Evolutionary conservation across 2,797 vertebrate species (phyloP), one percentile per base, ranked within the genome.

Genomic region (Phrynocephalus guinanensis): DNA sequence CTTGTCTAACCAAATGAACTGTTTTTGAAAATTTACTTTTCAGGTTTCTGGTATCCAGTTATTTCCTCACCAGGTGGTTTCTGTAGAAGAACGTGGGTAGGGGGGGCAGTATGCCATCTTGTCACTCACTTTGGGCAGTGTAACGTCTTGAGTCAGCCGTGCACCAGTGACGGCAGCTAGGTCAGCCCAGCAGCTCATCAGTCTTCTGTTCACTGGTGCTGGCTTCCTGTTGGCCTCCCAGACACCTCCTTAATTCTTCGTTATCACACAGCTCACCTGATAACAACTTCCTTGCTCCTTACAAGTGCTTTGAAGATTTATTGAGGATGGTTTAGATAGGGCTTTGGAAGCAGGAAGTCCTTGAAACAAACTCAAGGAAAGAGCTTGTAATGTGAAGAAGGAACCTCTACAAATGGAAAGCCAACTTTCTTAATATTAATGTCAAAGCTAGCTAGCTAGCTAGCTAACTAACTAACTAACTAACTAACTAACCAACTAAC

Each of bases 241-340:
- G 83, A 75, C 83, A 70, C 71, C 56, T 30, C 28, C 87, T 83
- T 81, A 88, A 90, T 44, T 87, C 86, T 92, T 76, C 68, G 6
- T 8, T 82, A 88, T 87, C 82, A 80, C 87, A 38, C 89, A 52
- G 10, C 83, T 88, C 88, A 28, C 0, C n/a, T 15, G 90, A 88
- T 52, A 85, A 93, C 85, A 86, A 89, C 6, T 83, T 83, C 76
- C 44, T 90, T 91, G 76, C 71, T 77, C 48, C 82, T 84, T 16
- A 70, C n/a, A 87, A 86, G 3, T 28, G 24, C 85, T 91, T 90
- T 91, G 52, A 83, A 88, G 84, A 92, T 86, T 84, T 89, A 89
- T n/a, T 82, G 22, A 6, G 38, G 90, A 83, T 82, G 11, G 85
- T 60, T 72, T 82, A 73, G 84, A 18, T 38, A 73, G 56, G 85